These are phyloP conservation scores for Pseudococcus jackbeardsleyi DNA, from an alignment of 2,888 invertebrate genomes.

Conservation along the genomic window DNA sequence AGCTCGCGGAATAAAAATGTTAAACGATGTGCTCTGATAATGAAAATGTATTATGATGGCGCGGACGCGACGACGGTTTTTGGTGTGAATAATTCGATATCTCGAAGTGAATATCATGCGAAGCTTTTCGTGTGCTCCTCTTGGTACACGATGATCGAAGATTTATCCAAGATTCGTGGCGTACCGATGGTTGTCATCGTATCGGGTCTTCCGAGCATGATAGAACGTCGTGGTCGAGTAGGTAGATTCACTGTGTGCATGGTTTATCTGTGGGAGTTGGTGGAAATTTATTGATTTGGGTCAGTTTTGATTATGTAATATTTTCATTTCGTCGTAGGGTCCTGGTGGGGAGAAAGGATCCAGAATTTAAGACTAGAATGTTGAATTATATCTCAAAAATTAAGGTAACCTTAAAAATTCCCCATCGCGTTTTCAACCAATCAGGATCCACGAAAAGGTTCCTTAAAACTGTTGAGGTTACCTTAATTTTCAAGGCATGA, in stretches of 20 bases:
- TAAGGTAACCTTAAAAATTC: too few relatives aligned
- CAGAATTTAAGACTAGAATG: too few relatives aligned
- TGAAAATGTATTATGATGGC: slow-evolving; percentile 25
- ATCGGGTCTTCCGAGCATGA: background rate
- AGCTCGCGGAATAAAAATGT: slow-evolving; percentile 9
- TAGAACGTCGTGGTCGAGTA: background rate
- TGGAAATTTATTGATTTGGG: background rate
- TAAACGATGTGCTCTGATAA: slow-evolving; percentile 48
- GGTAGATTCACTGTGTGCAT: background rate
- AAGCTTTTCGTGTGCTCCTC: slow-evolving; percentile 7
- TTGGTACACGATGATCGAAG: slow-evolving; percentile 13
- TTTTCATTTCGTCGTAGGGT: too few relatives aligned
- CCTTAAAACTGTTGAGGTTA: too few relatives aligned
- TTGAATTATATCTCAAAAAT: too few relatives aligned
- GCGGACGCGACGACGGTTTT: background rate
- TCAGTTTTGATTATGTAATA: background rate
- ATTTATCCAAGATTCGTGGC: slow-evolving; percentile 4
- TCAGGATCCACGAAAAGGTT: too few relatives aligned
- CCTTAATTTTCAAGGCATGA: too few relatives aligned
- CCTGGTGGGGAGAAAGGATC: too few relatives aligned
- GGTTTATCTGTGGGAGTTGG: background rate
- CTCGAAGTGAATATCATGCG: slow-evolving; percentile 21
- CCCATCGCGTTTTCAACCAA: too few relatives aligned
- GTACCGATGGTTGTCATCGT: background rate
- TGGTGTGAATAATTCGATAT: slow-evolving; percentile 37